phyloP scores from a whole-genome alignment of 2,888 invertebrate species.

The Lathronympha strigana region DNA sequence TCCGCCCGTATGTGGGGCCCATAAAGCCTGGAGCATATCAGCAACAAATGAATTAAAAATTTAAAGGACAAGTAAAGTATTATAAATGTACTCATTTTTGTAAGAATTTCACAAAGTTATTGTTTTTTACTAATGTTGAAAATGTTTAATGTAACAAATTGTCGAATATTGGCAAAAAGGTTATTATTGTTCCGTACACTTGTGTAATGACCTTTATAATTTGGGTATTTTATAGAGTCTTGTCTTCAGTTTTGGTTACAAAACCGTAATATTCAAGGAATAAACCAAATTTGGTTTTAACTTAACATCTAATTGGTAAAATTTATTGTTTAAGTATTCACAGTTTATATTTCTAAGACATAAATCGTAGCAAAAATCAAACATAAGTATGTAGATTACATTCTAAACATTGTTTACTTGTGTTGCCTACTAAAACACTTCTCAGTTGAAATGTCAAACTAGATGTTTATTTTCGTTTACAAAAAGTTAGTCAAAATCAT shows the following conservation, averaged over 20 bases:
- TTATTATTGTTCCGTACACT: not conserved
- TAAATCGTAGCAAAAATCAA: no score
- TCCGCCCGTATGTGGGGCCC: conserved; percentile 28
- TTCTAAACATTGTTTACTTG: not conserved
- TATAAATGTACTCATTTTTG: no score
- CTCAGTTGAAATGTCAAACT: conserved; percentile 48
- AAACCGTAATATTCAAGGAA: not conserved
- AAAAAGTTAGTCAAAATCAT: conserved; percentile 51
- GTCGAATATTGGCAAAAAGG: not conserved
- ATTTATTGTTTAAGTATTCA: no score
- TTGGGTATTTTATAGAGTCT: conserved; percentile 18
- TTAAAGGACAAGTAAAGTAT: not conserved
- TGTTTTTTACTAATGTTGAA: not conserved
- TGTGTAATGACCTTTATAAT: conserved; percentile 1
- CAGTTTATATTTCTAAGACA: no score
- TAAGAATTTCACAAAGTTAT: no score
- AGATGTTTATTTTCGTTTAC: conserved; percentile 67
- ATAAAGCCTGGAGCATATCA: conserved; percentile 2
- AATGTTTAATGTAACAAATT: not conserved
- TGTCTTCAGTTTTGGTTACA: not conserved
- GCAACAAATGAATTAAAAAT: not conserved
- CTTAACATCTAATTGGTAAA: no score
- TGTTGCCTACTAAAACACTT: conserved; percentile 10
- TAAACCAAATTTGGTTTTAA: no score
- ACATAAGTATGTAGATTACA: no score